phyloP scores from a whole-genome alignment of 35 echinoderm and acorn worm genomes.

The Anneissia japonica region DNA sequence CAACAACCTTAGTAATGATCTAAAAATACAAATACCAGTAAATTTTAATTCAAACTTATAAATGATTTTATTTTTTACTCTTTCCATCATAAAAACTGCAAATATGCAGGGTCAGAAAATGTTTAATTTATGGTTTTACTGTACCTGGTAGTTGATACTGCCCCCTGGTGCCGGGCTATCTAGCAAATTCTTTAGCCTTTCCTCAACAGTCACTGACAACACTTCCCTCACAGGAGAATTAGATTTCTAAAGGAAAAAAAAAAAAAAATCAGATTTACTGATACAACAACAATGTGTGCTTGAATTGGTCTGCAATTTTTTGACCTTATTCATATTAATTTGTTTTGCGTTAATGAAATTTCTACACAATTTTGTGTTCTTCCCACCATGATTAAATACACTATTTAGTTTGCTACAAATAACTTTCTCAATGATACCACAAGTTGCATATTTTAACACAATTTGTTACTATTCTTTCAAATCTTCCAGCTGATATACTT shows the following conservation, averaged over 20 bases:
- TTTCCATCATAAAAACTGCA: too few species aligned
- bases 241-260: constrained; percentile 12
- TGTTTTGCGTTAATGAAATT: neutral
- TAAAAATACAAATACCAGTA: too few species aligned
- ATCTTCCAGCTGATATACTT: neutral
- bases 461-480: neutral
- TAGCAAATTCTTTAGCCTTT: constrained; percentile 78
- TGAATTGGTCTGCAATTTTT: neutral
- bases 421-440: neutral
- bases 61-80: too few species aligned
- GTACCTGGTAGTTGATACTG: constrained; percentile 11
- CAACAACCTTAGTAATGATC: too few species aligned
- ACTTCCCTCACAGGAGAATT: constrained; percentile 43
- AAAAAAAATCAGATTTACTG: neutral
- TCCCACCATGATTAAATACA: neutral
- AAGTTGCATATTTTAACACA: neutral
- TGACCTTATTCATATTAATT: neutral
- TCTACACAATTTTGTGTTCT: too few species aligned
- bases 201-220: constrained; percentile 71
- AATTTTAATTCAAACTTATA: too few species aligned
- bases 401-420: neutral
- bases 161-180: constrained; percentile 87
- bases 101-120: too few species aligned
- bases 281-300: neutral
- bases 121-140: too few species aligned